phyloP scores from a whole-genome alignment of 2,888 invertebrate species.

The Erynnis tages region DNA sequence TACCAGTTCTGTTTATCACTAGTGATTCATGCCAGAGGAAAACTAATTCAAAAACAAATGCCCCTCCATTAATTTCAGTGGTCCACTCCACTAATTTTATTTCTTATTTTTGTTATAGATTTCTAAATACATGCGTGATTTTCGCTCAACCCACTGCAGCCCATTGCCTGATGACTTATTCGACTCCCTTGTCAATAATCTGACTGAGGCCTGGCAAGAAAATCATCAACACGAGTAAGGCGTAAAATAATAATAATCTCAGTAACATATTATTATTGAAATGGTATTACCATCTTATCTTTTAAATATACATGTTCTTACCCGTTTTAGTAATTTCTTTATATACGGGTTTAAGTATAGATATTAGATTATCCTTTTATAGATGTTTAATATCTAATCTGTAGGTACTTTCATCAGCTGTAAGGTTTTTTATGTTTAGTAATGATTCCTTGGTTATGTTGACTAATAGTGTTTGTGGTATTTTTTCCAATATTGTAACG shows the following conservation, averaged over 20 bases:
- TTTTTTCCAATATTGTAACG: too few relatives aligned
- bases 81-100: background rate
- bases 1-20: too few relatives aligned
- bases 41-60: too few relatives aligned
- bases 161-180: slow-evolving; percentile 86
- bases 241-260: background rate
- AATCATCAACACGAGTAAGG: slow-evolving; percentile 16
- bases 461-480: too few relatives aligned
- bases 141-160: slow-evolving; percentile 92
- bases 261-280: too few relatives aligned
- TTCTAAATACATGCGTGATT: slow-evolving; percentile 90
- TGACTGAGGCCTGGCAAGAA: slow-evolving; percentile 16
- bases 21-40: too few relatives aligned
- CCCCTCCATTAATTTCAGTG: too few relatives aligned
- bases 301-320: background rate
- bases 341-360: slow-evolving; percentile 7
- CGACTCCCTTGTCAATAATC: slow-evolving; percentile 30
- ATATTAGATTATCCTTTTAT: slow-evolving; percentile 3
- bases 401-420: too few relatives aligned
- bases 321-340: slow-evolving; percentile 1
- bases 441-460: too few relatives aligned
- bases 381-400: background rate
- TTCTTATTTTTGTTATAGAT: slow-evolving; percentile 78
- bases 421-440: too few relatives aligned
- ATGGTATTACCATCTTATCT: slow-evolving; percentile 1